phyloP scores from a whole-genome alignment of 1,140 invertebrate species.

The Temnothorax longispinosus region DNA sequence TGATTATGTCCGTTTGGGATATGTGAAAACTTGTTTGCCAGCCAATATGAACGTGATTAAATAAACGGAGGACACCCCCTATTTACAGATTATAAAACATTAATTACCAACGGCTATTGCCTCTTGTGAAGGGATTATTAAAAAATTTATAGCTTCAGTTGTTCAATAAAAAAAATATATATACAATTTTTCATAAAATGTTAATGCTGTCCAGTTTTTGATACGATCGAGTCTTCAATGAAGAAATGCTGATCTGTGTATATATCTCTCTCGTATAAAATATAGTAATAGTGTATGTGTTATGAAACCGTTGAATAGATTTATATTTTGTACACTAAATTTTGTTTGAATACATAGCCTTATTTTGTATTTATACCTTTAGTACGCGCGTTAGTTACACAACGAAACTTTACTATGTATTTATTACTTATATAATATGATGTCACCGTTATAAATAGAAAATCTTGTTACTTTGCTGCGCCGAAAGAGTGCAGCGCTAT shows the following conservation, averaged over 20 bases:
- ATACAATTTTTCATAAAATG: slow-evolving; percentile 64
- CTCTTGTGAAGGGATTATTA: slow-evolving; percentile 56
- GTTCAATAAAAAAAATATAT: slow-evolving; percentile 63
- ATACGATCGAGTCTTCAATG: slow-evolving; percentile 36
- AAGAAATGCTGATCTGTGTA: slow-evolving; percentile 42
- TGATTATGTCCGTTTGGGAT: neutral
- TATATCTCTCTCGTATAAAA: slow-evolving; percentile 63
- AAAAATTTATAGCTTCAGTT: slow-evolving; percentile 70
- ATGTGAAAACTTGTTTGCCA: neutral
- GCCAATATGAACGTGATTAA: neutral
- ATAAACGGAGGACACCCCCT: slow-evolving; percentile 32
- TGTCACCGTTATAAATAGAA: slow-evolving; percentile 56
- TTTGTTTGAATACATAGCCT: slow-evolving; percentile 69
- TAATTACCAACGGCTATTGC: slow-evolving; percentile 30
- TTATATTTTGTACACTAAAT: slow-evolving; percentile 76
- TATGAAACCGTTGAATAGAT: slow-evolving; percentile 68
- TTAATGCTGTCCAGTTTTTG: slow-evolving; percentile 65
- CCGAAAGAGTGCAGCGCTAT: slow-evolving; percentile 26
- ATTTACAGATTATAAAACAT: slow-evolving; percentile 65
- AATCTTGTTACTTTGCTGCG: slow-evolving; percentile 66
- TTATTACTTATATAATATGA: slow-evolving; percentile 67
- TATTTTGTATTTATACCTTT: slow-evolving; percentile 73
- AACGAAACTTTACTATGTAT: slow-evolving; percentile 71
- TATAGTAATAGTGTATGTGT: slow-evolving; percentile 61
- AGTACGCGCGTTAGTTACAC: slow-evolving; percentile 65